Evolutionary conservation across 2,113 vertebrate genomes (phyloP).

Genomic region (Solea solea): DNA sequence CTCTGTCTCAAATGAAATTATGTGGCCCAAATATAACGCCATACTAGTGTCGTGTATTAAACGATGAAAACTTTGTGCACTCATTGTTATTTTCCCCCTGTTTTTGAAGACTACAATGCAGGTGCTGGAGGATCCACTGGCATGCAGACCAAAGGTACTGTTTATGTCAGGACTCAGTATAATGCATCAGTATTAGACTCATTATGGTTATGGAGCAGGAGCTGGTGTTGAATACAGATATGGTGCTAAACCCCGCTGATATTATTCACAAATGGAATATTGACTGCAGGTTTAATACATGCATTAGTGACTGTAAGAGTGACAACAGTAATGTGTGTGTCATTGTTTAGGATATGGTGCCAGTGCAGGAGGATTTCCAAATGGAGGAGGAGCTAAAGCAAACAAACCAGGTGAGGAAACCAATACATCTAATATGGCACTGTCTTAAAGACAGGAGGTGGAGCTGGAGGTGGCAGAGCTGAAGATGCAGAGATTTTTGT

Average conservation of each 20-base stretch:
- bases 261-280: background rate
- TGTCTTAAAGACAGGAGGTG: too few species aligned
- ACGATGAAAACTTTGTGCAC: too few species aligned
- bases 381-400: slow-evolving; percentile 49
- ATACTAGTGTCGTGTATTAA: too few species aligned
- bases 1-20: too few species aligned
- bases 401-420: slow-evolving; percentile 51
- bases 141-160: slow-evolving; percentile 58
- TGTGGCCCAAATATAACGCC: too few species aligned
- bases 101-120: slow-evolving; percentile 44
- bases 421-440: background rate
- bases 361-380: slow-evolving; percentile 27
- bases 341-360: slow-evolving; percentile 56
- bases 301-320: too few species aligned
- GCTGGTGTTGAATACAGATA: slow-evolving; percentile 42
- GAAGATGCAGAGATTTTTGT: too few species aligned
- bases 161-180: background rate
- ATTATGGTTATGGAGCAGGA: slow-evolving; percentile 46
- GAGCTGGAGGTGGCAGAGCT: too few species aligned
- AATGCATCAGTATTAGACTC: background rate
- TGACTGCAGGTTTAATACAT: background rate
- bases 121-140: slow-evolving; percentile 35
- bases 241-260: slow-evolving; percentile 23
- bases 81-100: background rate
- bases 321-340: background rate